Evolutionary conservation across 2,888 invertebrate species (phyloP), one percentile per base, ranked within the genome.

Genomic region (Brenthis ino): DNA sequence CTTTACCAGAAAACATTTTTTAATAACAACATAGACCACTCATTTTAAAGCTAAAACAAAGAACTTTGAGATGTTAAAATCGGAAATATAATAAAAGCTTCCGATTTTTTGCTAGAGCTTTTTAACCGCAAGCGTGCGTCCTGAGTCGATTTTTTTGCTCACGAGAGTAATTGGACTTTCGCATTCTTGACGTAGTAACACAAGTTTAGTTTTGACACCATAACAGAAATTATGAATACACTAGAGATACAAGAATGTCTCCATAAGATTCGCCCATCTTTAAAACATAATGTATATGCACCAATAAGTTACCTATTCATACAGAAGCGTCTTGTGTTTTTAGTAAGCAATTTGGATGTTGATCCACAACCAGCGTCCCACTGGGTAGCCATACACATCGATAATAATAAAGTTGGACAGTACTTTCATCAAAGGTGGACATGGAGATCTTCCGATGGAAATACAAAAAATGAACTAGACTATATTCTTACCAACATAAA

Each of bases 351-450:
- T 20, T 11, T 54, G 6, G 54, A 54, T 54, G 5, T 20, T 20
- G 54, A 54, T 16, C 24, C 6, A 6, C n/a, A 55, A 55, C 28
- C 55, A 11, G 28, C 28, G 12, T 55, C 28, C 12, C 55, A 55
- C 12, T 73, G 74, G 68, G 51, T 74, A 64, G 74, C 70, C 28
- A 74, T 74, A 47, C 55, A 69, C 51, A 68, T 68, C 48, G 65
- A 74, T 53, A 16, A 4, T 4, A 65, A 65, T 66, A 60, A 67
- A n/a, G 11, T 67, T 3, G 70, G 70, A 20, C 61, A 69, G 47
- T 72, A 74, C 48, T 72, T 72, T 67, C 69, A 74, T 53, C 66
- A 69, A 11, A 69, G 65, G 57, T 72, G 68, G 68, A 71, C 68
- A 6, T 71, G 71, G 65, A 71, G 47, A 56, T 68, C 71, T 14